Conservation (phyloP, 1,140 invertebrate genomes). For the Drosophila sucinea region DNA sequence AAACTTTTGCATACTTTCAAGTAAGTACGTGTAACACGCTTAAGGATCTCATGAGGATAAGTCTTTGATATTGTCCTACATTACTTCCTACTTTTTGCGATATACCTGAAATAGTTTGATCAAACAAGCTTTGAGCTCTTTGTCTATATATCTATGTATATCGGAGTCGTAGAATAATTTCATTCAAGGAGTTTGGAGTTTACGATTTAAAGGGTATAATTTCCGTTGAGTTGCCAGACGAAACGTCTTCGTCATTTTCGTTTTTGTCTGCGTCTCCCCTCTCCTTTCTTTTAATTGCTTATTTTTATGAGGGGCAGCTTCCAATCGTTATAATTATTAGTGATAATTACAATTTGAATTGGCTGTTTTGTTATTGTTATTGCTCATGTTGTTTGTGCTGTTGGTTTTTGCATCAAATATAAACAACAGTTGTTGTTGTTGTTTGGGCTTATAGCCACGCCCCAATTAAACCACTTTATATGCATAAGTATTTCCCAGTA, state of each 20-base stretch:
- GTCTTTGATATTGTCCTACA: no score
- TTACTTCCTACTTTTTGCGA: no score
- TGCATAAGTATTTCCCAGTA: neutral
- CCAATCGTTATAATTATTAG: constrained; percentile 9
- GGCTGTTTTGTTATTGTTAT: neutral
- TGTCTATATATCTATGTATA: no score
- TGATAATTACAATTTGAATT: constrained; percentile 7
- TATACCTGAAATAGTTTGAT: no score
- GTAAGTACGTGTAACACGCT: neutral
- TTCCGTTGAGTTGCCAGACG: neutral
- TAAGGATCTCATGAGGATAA: no score
- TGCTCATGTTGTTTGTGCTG: neutral
- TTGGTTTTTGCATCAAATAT: constrained; percentile 3
- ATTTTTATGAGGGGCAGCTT: constrained; percentile 5
- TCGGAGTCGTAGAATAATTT: no score
- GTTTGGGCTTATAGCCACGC: neutral
- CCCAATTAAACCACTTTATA: neutral
- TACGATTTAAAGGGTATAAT: neutral
- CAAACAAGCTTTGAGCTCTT: no score
- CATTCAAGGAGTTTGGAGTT: no score
- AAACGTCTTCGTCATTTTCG: no score
- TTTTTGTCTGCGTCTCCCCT: neutral
- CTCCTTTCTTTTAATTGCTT: neutral
- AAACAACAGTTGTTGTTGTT: constrained; percentile 6
- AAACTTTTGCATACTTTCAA: neutral